Evolutionary conservation across 1,140 invertebrate species (phyloP).

Genomic region (Aphelenchoides avenae): DNA sequence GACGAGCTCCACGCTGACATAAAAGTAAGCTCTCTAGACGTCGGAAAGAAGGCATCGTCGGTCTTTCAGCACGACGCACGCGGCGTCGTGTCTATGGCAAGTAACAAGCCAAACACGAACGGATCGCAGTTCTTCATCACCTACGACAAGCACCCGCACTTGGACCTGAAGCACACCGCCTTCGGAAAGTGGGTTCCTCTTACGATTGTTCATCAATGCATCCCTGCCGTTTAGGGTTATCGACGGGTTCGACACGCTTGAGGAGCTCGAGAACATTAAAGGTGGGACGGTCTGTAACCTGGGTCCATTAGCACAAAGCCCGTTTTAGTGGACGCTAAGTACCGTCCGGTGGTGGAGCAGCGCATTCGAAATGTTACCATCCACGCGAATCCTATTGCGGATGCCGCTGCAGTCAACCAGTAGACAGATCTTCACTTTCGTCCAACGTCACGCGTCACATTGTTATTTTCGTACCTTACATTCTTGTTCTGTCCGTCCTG

Average conservation of each 20-base stretch:
- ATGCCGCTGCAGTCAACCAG: conserved; percentile 19
- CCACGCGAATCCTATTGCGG: conserved; percentile 58
- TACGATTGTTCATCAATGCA: conserved; percentile 13
- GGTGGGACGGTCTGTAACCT: conserved; percentile 63
- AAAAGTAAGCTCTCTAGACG: conserved; percentile 66
- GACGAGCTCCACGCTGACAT: conserved; percentile 92
- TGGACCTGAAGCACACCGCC: conserved; percentile 92
- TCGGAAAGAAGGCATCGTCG: conserved; percentile 14
- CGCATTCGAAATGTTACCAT: conserved; percentile 53
- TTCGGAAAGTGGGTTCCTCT: conserved; percentile 76
- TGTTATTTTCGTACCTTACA: no score
- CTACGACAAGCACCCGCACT: conserved; percentile 84
- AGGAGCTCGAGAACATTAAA: conserved; percentile 88
- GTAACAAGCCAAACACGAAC: conserved; percentile 96
- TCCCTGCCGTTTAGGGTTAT: conserved; percentile 89
- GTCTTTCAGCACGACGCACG: conserved; percentile 72
- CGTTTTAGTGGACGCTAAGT: conserved; percentile 30
- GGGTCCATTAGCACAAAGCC: neutral
- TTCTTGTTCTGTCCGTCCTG: no score
- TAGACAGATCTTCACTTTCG: conserved; percentile 3
- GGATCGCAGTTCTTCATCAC: conserved; percentile 96
- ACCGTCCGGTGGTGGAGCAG: conserved; percentile 54
- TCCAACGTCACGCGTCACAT: no score
- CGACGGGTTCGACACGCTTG: conserved; percentile 89
- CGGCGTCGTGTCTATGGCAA: conserved; percentile 94